phyloP scores from a whole-genome alignment of 2,888 invertebrate species.

The Pachliopta kotzebuea region DNA sequence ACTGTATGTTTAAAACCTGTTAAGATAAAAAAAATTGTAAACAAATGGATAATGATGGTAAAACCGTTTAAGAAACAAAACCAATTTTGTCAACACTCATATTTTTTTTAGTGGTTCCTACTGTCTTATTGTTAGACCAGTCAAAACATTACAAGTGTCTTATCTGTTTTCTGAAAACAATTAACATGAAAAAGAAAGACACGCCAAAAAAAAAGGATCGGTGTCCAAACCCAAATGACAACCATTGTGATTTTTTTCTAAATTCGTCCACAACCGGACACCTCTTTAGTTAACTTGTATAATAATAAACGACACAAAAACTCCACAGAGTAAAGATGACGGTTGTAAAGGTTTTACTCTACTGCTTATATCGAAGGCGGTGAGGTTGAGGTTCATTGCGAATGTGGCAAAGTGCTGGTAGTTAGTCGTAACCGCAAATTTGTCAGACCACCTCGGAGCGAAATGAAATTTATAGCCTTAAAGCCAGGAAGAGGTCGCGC shows the following conservation, averaged over 20 bases:
- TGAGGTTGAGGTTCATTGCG: conserved; percentile 32
- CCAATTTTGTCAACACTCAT: conserved; percentile 30
- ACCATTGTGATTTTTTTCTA: conserved; percentile 45
- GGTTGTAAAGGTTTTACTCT: conserved; percentile 22
- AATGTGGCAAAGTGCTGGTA: conserved; percentile 39
- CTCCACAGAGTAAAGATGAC: conserved; percentile 41
- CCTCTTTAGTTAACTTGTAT: conserved; percentile 34
- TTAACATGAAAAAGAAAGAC: conserved; percentile 52
- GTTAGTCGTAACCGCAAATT: conserved; percentile 70
- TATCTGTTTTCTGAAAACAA: conserved; percentile 58
- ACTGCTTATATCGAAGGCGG: conserved; percentile 24
- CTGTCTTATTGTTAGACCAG: conserved; percentile 44
- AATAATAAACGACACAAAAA: conserved; percentile 37
- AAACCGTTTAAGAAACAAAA: conserved; percentile 21
- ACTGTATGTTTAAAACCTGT: neutral
- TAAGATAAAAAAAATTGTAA: neutral
- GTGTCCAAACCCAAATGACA: conserved; percentile 37
- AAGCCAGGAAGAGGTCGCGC: conserved; percentile 72
- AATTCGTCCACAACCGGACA: conserved; percentile 33
- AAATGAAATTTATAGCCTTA: conserved; percentile 73
- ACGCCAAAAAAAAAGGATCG: conserved; percentile 42
- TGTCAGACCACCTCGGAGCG: conserved; percentile 79
- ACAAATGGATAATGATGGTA: conserved; percentile 9
- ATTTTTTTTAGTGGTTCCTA: conserved; percentile 42
- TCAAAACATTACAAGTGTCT: conserved; percentile 57